Evolutionary conservation across 2,888 invertebrate genomes (phyloP).

Genomic region (Stenolophus ochropezus): DNA sequence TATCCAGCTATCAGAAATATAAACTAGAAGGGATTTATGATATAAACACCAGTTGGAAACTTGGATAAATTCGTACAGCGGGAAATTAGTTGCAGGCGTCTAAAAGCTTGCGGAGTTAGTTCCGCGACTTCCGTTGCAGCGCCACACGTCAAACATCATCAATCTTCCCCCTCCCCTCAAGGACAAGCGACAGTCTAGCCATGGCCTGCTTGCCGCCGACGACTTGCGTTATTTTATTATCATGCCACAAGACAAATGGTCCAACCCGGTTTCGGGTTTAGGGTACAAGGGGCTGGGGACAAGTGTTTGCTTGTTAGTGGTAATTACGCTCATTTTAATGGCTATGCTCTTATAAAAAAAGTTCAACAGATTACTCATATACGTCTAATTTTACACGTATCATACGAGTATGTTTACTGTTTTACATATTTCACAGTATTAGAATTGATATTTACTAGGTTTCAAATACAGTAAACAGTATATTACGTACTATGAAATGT

Average conservation of each 20-base stretch:
- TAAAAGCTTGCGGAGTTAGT: conserved; percentile 36
- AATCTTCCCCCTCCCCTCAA: conserved; percentile 31
- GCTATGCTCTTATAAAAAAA: too few species aligned
- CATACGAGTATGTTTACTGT: too few species aligned
- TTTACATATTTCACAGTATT: too few species aligned
- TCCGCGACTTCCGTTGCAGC: conserved; percentile 33
- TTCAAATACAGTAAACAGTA: too few species aligned
- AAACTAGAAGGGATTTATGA: background rate
- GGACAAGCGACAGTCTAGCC: background rate
- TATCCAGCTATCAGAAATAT: background rate
- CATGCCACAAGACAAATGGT: conserved; percentile 40
- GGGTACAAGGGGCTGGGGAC: background rate
- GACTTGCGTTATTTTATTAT: conserved; percentile 55
- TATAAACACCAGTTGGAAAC: conserved; percentile 20
- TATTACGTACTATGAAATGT: too few species aligned
- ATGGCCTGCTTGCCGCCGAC: background rate
- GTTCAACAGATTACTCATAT: too few species aligned
- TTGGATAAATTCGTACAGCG: conserved; percentile 1
- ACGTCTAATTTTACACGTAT: too few species aligned
- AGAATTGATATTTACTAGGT: too few species aligned
- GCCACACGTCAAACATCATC: conserved; percentile 51
- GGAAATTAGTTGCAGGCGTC: conserved; percentile 31
- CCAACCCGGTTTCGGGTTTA: background rate
- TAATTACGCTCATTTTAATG: background rate
- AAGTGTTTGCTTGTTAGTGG: background rate